Base-by-base conservation (phyloP, 1,140 invertebrate genomes). In the Drosophila bocki region DNA sequence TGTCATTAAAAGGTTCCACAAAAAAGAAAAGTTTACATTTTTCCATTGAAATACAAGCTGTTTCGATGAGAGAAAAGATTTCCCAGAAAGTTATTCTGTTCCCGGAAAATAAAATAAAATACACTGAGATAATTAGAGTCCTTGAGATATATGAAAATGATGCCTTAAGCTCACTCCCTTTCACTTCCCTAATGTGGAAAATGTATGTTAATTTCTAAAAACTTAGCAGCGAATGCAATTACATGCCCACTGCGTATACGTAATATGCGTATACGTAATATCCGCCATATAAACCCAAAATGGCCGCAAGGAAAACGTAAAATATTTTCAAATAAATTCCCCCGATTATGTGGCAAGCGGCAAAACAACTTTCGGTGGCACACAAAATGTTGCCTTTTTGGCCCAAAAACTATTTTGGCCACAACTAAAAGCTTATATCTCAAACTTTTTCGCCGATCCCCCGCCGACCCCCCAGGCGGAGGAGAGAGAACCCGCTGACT, bases 1-100 rank as follows among this genome's bases (percentile, higher is more conserved):
- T 67, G 81, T 75, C 78, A 76, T 80, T 70, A 72, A 84, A 80
- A 72, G 58, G 47, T 64, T 84, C 37, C 15, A 37, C 19, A 60
- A 75, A 75, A 63, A n/a, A 6, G 62, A 68, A 81, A 80, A 83
- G 62, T 58, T 83, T 79, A 58, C 4, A 37, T 39, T 41, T 61
- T 47, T 39, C 22, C 33, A 42, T 48, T 19, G 35, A 61, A 67
- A 58, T 63, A 33, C n/a, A 51, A 50, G 26, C 53, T 9, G 15
- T 56, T 53, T 42, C 22, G 39, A 12, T 3, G 59, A 58, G 35
- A 50, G 61, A 44, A 39, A 13, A 19, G n/a, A 17, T 56, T 50
- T 50, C 0, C 9, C 9, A 11, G 48, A 29, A 29, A 29, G 26
- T 29, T 29, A 3, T n/a, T 1, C 26, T n/a, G 15, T n/a, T 50